Evolutionary conservation across 2,888 invertebrate genomes (phyloP).

Genomic region (Pammene fasciana): DNA sequence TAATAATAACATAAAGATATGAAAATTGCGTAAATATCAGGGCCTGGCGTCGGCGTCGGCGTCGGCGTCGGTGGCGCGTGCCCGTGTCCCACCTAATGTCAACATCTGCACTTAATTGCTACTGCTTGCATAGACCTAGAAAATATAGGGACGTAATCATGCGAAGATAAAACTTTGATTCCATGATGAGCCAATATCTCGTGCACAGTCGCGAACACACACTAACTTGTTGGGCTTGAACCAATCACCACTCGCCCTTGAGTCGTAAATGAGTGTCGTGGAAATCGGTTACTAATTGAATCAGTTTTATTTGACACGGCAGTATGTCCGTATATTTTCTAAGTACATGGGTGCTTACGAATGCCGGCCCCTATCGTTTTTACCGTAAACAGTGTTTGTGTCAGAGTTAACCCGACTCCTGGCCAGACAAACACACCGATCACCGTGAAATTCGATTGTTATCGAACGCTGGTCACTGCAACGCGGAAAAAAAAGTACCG

Average conservation of each 20-base stretch:
- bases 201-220: too few species aligned
- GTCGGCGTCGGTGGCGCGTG: conserved; percentile 29
- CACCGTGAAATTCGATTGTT: conserved; percentile 31
- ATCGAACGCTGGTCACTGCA: neutral
- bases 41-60: neutral
- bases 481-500: neutral
- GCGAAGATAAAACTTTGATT: too few species aligned
- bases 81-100: conserved; percentile 29
- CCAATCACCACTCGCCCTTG: too few species aligned
- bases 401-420: conserved; percentile 51
- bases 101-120: conserved; percentile 43
- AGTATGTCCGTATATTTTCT: too few species aligned
- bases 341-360: conserved; percentile 13
- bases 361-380: conserved; percentile 49
- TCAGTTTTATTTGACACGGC: too few species aligned
- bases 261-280: too few species aligned
- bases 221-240: too few species aligned
- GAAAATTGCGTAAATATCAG: conserved; percentile 13
- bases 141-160: too few species aligned
- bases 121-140: neutral
- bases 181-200: too few species aligned
- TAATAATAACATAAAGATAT: conserved; percentile 1
- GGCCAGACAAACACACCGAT: conserved; percentile 48
- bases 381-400: conserved; percentile 50
- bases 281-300: too few species aligned